Percentiles rank a stretch among this genome's conserved stretches.
These are phyloP conservation scores for Darevskia nairensis DNA, from an alignment of 2,797 vertebrate genomes.

Conservation along the genomic window DNA sequence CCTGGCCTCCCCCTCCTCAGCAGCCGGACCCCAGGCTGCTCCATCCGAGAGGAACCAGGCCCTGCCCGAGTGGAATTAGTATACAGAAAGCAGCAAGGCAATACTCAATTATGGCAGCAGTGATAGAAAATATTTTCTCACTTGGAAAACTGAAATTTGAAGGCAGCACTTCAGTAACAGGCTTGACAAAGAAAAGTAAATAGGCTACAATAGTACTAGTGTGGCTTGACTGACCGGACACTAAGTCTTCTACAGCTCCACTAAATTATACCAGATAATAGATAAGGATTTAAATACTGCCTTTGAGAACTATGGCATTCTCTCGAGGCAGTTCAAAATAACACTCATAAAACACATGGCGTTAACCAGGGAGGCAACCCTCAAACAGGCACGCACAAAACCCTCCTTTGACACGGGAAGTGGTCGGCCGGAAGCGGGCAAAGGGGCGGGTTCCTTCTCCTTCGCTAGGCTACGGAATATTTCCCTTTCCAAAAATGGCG, in stretches of 20 bases:
- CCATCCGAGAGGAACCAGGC: constrained; percentile 34
- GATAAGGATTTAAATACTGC: background rate
- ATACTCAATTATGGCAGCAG: background rate
- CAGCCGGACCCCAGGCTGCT: constrained; percentile 8
- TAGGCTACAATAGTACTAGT: background rate
- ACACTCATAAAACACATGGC: background rate
- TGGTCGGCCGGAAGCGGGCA: too few species aligned
- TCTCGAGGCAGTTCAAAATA: background rate
- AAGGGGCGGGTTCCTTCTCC: too few species aligned
- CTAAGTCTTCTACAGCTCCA: background rate
- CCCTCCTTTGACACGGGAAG: too few species aligned
- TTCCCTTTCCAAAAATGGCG: too few species aligned
- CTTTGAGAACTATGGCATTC: background rate
- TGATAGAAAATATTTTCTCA: background rate
- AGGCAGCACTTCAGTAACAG: background rate
- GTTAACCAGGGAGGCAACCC: too few species aligned
- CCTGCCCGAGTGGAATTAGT: background rate
- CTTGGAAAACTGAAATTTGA: background rate
- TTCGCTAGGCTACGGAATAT: too few species aligned
- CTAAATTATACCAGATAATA: background rate
- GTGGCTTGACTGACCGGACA: background rate
- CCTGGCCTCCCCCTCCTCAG: constrained; percentile 20
- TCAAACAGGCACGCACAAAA: too few species aligned
- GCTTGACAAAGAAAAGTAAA: background rate
- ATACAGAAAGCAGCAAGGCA: background rate